Evolutionary conservation across 2,888 invertebrate species (phyloP), one percentile per base, ranked within the genome.

Genomic region (Macrosiphum euphorbiae): DNA sequence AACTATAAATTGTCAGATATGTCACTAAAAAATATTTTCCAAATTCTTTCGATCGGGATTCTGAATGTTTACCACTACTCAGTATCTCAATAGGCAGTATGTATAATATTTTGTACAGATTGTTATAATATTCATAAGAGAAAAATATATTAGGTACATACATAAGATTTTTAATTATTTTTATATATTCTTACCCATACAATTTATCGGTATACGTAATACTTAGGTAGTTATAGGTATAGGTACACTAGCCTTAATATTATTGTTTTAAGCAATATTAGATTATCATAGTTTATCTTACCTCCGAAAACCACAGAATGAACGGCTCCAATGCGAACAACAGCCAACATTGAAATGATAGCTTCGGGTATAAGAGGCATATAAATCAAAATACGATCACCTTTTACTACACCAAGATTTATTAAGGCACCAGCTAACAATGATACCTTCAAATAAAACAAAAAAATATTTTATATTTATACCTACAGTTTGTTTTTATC

Each of bases 231-330:
- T 44, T n/a, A n/a, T 44, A 44, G 44, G 8, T 58, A 8, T 55
- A 52, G 13, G 16, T 52, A 55, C 20, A 55, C 20, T 20, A n/a
- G 11, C 13, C 35, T 35, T 24, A 35, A 4, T 78, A 78, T 78
- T 78, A 8, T 20, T 58, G 8, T 58, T 8, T 58, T 26, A 58
- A 26, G 2, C 58, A 58, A 58, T 58, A 8, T 26, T 26, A 24
- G 26, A 78, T 35, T 78, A 35, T 78, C 67, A 24, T 86, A 61
- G n/a, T 61, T 35, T 55, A 84, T 95, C 95, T 96, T 96, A 97
- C 98, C 98, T 95, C 99, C 99, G 96, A 99, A 99, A 0, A 99
- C 99, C 0, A 99, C 98, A 0, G 98, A 98, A 95, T 99, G 99
- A n/a, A 98, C 96, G 4, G 98, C 99, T 0, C 99, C 99, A 24